Evolutionary conservation across 2,113 vertebrate genomes (phyloP), one percentile per base, ranked within the genome.

Genomic region (Sebastes fasciatus): DNA sequence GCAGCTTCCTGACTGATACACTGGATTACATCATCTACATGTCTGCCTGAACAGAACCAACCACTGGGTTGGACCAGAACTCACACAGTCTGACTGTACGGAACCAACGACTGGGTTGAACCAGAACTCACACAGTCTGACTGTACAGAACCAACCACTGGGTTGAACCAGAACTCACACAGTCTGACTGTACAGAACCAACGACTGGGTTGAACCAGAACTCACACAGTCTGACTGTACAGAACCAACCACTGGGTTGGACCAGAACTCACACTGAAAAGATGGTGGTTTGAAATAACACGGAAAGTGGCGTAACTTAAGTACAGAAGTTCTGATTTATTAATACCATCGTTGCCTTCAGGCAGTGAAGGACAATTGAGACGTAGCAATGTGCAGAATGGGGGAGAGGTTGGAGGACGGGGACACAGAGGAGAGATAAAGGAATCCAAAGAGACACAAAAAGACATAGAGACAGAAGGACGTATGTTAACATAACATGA

Each of bases 11-110:
- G 83, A 81, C 86, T 80, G 84, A 90, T 87, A 79, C 88, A 92
- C 80, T 90, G 69, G 79, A 92, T 93, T 92, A 90, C 85, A 90
- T 82, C 57, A 68, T 83, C 73, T 70, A 8, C 82, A 87, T 3
- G 54, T 66, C 65, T 74, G 87, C 16, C 90, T 78, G 82, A 87
- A 26, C 69, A 88, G 55, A 82, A 57, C 70, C 80, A 70, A 57
- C 68, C 1, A 62, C 83, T 79, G 70, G 69, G 26, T 26, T 26
- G 26, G 26, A 26, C 26, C 26, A 26, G 26, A 26, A 26, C 26
- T 26, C 26, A 26, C 26, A 26, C 26, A 26, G 26, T 26, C 26
- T 26, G 26, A 2, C 26, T 26, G 26, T 26, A 26, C 26, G 2
- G 26, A 26, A 26, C 26, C 26, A 26, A 26, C 2, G 2, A 26